These are phyloP conservation scores for Andrena chrysosceles DNA, from an alignment of 2,888 invertebrate genomes.

Conservation along the genomic window DNA sequence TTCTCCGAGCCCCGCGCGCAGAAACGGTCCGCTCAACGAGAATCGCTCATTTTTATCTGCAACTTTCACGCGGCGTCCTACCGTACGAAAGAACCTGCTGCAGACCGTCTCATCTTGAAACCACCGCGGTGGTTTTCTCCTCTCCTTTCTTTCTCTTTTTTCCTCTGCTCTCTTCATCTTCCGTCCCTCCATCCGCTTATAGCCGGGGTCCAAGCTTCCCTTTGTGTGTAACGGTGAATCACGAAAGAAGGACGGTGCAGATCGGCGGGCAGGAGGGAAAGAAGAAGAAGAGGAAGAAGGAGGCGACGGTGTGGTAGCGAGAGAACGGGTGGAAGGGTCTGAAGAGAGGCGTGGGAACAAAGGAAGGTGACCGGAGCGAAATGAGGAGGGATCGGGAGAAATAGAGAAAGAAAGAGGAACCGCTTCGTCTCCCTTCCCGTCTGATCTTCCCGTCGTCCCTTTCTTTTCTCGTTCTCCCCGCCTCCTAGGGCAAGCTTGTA, in stretches of 20 bases:
- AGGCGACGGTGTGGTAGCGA: constrained; percentile 7
- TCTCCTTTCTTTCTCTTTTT: constrained; percentile 37
- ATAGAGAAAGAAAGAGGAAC: constrained; percentile 32
- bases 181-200: constrained; percentile 49
- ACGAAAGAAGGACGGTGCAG: constrained; percentile 75
- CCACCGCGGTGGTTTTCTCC: constrained; percentile 46
- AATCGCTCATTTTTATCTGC: constrained; percentile 60
- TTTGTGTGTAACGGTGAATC: constrained; percentile 77
- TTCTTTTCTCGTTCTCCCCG: constrained; percentile 38
- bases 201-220: constrained; percentile 69
- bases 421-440: constrained; percentile 26
- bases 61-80: constrained; percentile 61
- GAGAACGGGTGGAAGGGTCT: constrained; percentile 54
- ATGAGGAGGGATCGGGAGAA: constrained; percentile 51
- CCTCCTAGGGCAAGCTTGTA: constrained; percentile 41
- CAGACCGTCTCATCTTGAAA: constrained; percentile 54
- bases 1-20: constrained; percentile 4
- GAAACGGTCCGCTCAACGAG: constrained; percentile 23
- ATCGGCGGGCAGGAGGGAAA: constrained; percentile 62
- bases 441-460: constrained; percentile 57
- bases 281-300: constrained; percentile 30
- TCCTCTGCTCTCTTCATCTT: constrained; percentile 41
- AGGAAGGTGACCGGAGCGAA: constrained; percentile 75
- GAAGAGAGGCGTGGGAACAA: constrained; percentile 82
- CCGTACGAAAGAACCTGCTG: constrained; percentile 52